Conservation (phyloP, 2,888 invertebrate genomes). For the Cantharis flavilabris region DNA sequence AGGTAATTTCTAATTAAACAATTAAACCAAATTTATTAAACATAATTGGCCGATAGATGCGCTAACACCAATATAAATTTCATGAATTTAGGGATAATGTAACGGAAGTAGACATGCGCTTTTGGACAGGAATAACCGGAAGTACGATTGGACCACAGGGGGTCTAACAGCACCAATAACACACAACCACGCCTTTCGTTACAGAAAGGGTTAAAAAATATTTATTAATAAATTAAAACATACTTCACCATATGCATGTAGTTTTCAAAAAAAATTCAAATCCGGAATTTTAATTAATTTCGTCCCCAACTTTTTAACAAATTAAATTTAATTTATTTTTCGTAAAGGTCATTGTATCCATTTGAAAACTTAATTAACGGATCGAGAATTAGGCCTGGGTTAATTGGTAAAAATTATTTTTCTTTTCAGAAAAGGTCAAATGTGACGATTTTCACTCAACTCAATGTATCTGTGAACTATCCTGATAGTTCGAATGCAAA, state of each 20-base stretch:
- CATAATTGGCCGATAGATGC: background rate
- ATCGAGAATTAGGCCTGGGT: no score
- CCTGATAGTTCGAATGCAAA: background rate
- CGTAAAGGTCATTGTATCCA: no score
- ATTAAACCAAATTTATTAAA: background rate
- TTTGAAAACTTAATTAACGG: no score
- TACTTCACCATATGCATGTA: background rate
- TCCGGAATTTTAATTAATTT: background rate
- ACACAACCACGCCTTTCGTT: constrained; percentile 51
- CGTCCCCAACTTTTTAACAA: background rate
- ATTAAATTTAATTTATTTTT: no score
- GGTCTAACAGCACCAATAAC: constrained; percentile 54
- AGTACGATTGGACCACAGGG: constrained; percentile 57
- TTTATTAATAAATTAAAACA: background rate
- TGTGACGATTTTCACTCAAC: background rate
- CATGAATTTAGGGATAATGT: constrained; percentile 1
- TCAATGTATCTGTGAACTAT: no score
- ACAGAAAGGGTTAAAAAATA: constrained; percentile 9
- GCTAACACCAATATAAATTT: background rate
- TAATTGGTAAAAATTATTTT: no score
- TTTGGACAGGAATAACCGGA: constrained; percentile 48
- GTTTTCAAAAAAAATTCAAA: background rate
- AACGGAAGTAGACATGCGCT: constrained; percentile 40
- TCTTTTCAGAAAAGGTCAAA: background rate
- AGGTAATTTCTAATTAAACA: background rate